Evolutionary conservation across 1,140 invertebrate species (phyloP).

Genomic region (Aphelinus certus): DNA sequence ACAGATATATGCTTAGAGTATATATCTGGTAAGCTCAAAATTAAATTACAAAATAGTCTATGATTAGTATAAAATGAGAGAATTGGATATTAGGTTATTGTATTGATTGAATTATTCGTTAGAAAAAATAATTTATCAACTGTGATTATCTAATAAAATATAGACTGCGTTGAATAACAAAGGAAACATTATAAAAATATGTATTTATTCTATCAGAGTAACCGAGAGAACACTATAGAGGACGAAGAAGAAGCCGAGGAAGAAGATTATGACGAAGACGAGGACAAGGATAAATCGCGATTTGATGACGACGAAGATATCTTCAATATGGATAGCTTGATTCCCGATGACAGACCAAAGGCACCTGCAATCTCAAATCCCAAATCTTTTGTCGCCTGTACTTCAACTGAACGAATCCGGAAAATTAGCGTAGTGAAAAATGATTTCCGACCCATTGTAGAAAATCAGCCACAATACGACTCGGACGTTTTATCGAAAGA

Average conservation of each 20-base stretch:
- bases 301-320: conserved; percentile 68
- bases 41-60: too few species aligned
- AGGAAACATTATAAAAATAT: neutral
- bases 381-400: conserved; percentile 62
- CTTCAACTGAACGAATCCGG: conserved; percentile 58
- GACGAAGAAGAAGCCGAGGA: conserved; percentile 29
- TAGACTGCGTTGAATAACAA: neutral
- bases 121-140: too few species aligned
- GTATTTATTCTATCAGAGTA: conserved; percentile 12
- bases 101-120: too few species aligned
- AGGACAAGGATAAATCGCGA: conserved; percentile 49
- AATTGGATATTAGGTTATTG: too few species aligned
- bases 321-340: conserved; percentile 75
- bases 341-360: conserved; percentile 61
- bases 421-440: conserved; percentile 68
- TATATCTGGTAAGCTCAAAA: too few species aligned
- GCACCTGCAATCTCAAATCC: conserved; percentile 46
- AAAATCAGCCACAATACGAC: conserved; percentile 49
- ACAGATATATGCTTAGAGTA: too few species aligned
- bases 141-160: neutral
- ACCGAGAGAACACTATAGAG: conserved; percentile 3
- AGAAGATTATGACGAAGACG: conserved; percentile 35
- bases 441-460: conserved; percentile 69
- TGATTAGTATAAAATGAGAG: too few species aligned
- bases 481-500: conserved; percentile 41